Conservation (phyloP, 2,888 invertebrate genomes). For the Cantharis rufa region DNA sequence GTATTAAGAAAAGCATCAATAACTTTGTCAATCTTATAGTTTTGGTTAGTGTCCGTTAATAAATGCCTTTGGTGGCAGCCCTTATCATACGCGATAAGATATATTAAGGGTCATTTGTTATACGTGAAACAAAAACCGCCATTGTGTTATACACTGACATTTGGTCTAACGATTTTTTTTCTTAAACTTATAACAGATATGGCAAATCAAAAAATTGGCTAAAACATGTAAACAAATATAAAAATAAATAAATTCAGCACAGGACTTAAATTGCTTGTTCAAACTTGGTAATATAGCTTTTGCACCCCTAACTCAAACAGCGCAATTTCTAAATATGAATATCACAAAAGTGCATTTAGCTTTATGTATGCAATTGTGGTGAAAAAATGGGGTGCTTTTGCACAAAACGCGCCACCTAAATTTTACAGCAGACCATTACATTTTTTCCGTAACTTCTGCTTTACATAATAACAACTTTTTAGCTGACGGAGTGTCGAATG, state of each 20-base stretch:
- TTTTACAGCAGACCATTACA: slow-evolving; percentile 25
- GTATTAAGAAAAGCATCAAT: slow-evolving; percentile 20
- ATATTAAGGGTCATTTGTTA: slow-evolving; percentile 29
- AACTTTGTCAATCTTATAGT: slow-evolving; percentile 6
- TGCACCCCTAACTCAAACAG: slow-evolving; percentile 1
- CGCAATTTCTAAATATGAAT: slow-evolving; percentile 31
- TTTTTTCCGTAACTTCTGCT: background rate
- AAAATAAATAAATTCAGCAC: background rate
- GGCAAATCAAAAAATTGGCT: background rate
- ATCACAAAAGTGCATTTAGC: slow-evolving; percentile 46
- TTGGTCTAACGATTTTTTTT: slow-evolving; percentile 17
- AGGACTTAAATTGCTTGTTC: background rate
- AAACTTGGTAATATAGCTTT: background rate
- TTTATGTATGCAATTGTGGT: slow-evolving; percentile 48
- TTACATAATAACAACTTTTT: background rate
- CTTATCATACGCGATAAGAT: slow-evolving; percentile 26
- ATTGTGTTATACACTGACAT: slow-evolving; percentile 16
- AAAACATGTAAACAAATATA: background rate
- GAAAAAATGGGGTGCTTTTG: slow-evolving; percentile 49
- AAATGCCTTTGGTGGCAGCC: slow-evolving; percentile 20
- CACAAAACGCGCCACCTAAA: slow-evolving; percentile 44
- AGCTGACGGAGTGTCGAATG: slow-evolving; percentile 22
- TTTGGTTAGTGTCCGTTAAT: slow-evolving; percentile 20
- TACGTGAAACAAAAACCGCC: slow-evolving; percentile 24
- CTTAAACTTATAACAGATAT: background rate